Evolutionary conservation across 2,888 invertebrate species (phyloP), one percentile per base, ranked within the genome.

Genomic region (Ectobius pallidus): DNA sequence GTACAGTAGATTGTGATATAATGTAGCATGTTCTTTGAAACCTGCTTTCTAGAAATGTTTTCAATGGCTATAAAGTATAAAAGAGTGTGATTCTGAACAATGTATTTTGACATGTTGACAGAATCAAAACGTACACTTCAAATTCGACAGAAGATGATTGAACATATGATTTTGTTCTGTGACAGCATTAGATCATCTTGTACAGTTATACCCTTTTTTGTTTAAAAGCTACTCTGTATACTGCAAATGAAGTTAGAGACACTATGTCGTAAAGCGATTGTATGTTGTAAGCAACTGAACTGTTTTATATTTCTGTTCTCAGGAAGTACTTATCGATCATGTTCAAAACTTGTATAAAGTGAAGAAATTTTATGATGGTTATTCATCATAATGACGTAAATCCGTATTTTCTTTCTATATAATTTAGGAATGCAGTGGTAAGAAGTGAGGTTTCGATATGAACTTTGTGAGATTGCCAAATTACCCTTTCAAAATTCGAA

Each of bases 11-110:
- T 16, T 16, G 9, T 62, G 62, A 62, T 2, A 61, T 58, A 39
- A 14, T 63, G 63, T 63, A 63, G 42, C 22, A 63, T 63, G 39
- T 63, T 14, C 3, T 63, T 22, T 63, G 63, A 63, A 20, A 25
- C 25, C 39, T 34, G 39, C 69, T 69, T 69, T 39, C 20, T 55
- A 69, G 67, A 69, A 69, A 58, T 39, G 32, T 52, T 69, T 69
- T 34, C 52, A 39, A n/a, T 39, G 25, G 27, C 34, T 22, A 44
- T n/a, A 22, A 52, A 34, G 55, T 69, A 55, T 34, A 58, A 69
- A 58, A 55, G 69, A 55, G 69, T 55, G 52, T 52, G 69, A 27
- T 69, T 34, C 11, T 14, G 22, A 32, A 52, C 22, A n/a, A 39
- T 44, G 16, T 32, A 42, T 65, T 22, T 65, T 42, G 42, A 44